These are phyloP conservation scores for Acholoe squamosa DNA, from an alignment of 2,888 invertebrate species.

Conservation along the genomic window DNA sequence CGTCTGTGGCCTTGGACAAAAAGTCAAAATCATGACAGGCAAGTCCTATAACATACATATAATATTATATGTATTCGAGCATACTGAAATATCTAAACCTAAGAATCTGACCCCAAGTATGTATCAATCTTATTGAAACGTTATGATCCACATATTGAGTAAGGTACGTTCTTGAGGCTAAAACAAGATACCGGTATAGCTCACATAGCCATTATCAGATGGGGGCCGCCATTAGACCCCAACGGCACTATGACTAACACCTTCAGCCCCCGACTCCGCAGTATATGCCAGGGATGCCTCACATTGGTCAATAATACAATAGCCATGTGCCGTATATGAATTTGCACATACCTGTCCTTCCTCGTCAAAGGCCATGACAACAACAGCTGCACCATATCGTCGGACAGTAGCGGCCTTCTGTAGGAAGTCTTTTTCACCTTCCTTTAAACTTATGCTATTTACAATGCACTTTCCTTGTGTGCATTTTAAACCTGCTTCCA, in stretches of 20 bases:
- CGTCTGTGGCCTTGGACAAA: conserved; percentile 84
- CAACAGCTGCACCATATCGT: conserved; percentile 85
- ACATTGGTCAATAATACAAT: too few relatives aligned
- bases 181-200: neutral
- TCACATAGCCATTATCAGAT: too few relatives aligned
- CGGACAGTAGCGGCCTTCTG: conserved; percentile 84
- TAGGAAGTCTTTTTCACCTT: conserved; percentile 85
- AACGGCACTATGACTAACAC: too few relatives aligned
- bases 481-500: conserved; percentile 86
- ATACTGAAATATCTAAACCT: neutral
- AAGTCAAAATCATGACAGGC: neutral
- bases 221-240: too few relatives aligned
- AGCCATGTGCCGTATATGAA: too few relatives aligned
- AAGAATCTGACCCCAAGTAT: too few relatives aligned
- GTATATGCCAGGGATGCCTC: too few relatives aligned
- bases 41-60: neutral
- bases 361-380: conserved; percentile 87
- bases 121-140: too few relatives aligned
- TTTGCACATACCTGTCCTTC: conserved; percentile 84
- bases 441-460: conserved; percentile 86
- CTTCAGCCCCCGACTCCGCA: too few relatives aligned
- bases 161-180: neutral
- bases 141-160: neutral
- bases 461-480: conserved; percentile 86
- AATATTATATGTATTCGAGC: neutral